Evolutionary conservation across 1,140 invertebrate species (phyloP), one percentile per base, ranked within the genome.

Genomic region (Drosophila pallidifrons): DNA sequence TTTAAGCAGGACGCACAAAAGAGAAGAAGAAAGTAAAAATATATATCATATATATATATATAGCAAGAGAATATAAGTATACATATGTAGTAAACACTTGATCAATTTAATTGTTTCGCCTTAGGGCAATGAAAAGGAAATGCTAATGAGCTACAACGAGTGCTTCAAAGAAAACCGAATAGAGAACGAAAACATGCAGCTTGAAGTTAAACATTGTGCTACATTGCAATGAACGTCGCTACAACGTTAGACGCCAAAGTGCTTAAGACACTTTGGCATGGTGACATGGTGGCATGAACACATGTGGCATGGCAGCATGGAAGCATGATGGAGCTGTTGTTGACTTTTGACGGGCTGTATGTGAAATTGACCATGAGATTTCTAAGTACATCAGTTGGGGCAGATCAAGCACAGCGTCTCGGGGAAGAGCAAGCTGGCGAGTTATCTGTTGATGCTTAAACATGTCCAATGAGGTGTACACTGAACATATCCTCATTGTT

Each of bases 361-460:
- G 77, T 68, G 61, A 77, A 88, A 78, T 81, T 88, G 77, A 79
- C 83, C 85, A 76, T 85, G 77, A 88, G 77, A 77, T 74, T 87
- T 82, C 70, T 72, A 49, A 60, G 64, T 38, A 38, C 30, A 54
- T 57, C 32, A 54, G 28, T 51, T 60, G 65, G 52, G 30, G 51
- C 16, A 25, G 2, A 25, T 25, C 20, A 25, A 25, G 20, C 20
- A 25, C 20, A 25, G 1, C 3, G 55, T 57, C 43, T 59, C 49
- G 16, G 16, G 4, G 28, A 41, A 51, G 51, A 10, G 32, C 8
- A 35, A 11, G 20, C 20, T 25, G 20, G 3, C 20, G 3, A 25
- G 20, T 25, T 25, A 4, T 25, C 20, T 25, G 20, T 51, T 16
- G 45, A 13, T 75, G 52, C 67, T 60, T 49, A 32, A 71, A 38